Percentiles rank a stretch among this genome's conserved stretches.
Conservation (phyloP, 2,797 vertebrate species). For the Danio jaintianensis region DNA sequence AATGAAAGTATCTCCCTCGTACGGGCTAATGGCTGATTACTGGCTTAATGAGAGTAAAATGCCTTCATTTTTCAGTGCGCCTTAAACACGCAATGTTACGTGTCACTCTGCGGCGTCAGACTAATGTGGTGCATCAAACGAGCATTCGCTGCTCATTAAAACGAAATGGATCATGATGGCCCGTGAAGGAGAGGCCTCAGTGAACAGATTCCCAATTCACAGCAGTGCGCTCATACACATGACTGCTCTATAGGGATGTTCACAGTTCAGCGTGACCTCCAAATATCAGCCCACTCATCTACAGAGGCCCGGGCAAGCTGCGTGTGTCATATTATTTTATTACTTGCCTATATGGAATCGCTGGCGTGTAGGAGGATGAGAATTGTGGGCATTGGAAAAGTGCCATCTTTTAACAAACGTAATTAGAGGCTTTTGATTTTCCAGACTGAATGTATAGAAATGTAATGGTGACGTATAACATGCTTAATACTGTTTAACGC, state of each 20-base stretch:
- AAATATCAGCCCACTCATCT: constrained; percentile 36
- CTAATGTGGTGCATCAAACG: constrained; percentile 68
- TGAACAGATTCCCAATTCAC: constrained; percentile 37
- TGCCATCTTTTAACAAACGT: not conserved
- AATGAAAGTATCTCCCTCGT: constrained; percentile 21
- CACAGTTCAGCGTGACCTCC: constrained; percentile 23
- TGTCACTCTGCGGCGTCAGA: constrained; percentile 62
- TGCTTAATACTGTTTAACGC: not conserved
- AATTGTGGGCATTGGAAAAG: constrained; percentile 3
- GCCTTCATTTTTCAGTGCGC: constrained; percentile 56
- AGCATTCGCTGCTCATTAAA: constrained; percentile 69
- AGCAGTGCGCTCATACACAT: constrained; percentile 11
- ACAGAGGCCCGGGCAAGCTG: not conserved
- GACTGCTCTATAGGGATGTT: constrained; percentile 17
- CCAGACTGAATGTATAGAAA: not conserved
- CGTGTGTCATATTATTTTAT: constrained; percentile 12
- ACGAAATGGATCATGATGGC: constrained; percentile 53
- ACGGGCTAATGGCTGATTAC: constrained; percentile 51
- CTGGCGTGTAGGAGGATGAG: not conserved
- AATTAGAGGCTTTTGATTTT: constrained; percentile 11
- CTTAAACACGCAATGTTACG: constrained; percentile 58
- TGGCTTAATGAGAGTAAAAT: constrained; percentile 56
- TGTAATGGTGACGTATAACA: not conserved
- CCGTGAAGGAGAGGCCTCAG: constrained; percentile 50
- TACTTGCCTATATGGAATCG: constrained; percentile 12